Conservation (phyloP, 1,140 invertebrate genomes). For the Arctopsyche grandis region DNA sequence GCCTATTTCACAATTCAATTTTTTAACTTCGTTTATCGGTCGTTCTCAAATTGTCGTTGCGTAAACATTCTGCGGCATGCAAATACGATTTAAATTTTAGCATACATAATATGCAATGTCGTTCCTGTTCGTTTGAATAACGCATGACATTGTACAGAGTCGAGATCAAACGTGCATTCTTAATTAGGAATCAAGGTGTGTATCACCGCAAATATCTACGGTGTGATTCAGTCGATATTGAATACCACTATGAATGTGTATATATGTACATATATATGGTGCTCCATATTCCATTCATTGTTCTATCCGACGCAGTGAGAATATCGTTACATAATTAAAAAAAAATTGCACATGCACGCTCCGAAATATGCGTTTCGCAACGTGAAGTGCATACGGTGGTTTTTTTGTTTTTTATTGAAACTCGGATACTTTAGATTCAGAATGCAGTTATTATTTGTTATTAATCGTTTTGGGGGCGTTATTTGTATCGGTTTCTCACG, state of each 20-base stretch:
- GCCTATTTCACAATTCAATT: background rate
- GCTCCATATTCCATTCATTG: conserved; percentile 10
- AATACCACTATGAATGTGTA: background rate
- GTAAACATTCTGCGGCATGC: background rate
- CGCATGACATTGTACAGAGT: background rate
- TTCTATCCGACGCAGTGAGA: background rate
- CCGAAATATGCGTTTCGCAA: background rate
- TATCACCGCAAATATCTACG: background rate
- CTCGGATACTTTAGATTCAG: background rate
- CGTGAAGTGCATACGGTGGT: background rate
- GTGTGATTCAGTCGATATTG: conserved; percentile 2
- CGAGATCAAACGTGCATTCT: conserved; percentile 14
- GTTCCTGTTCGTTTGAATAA: background rate
- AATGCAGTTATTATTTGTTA: background rate
- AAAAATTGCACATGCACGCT: background rate
- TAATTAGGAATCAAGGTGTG: conserved; percentile 1
- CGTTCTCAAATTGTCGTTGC: background rate
- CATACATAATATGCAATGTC: background rate
- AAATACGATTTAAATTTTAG: background rate
- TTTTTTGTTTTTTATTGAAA: background rate
- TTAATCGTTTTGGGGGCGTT: background rate
- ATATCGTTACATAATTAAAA: background rate
- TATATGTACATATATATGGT: too few relatives aligned
- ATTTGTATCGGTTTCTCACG: conserved; percentile 2
- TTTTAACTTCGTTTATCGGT: too few relatives aligned